These are phyloP conservation scores for Melinopterus prodromus DNA, from an alignment of 2,888 invertebrate genomes.

Conservation along the genomic window DNA sequence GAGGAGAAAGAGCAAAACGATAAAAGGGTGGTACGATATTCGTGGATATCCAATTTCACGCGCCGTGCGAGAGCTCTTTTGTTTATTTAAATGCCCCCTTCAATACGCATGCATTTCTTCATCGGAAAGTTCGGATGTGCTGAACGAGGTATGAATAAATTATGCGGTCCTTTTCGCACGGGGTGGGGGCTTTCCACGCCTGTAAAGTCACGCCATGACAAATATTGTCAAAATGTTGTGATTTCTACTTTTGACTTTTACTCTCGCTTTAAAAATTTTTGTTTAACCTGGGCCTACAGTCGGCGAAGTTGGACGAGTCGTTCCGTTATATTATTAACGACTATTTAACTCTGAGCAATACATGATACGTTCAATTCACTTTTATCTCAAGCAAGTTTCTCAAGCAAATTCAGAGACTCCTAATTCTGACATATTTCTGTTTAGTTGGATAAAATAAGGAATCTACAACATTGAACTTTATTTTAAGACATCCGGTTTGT, in stretches of 20 bases:
- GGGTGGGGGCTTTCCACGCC: background rate
- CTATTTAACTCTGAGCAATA: too few relatives aligned
- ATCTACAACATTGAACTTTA: too few relatives aligned
- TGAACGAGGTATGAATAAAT: background rate
- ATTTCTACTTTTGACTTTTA: background rate
- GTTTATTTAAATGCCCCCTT: background rate
- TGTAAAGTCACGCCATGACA: background rate
- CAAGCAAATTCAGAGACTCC: too few relatives aligned
- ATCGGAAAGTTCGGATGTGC: background rate
- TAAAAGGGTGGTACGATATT: background rate
- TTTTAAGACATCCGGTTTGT: too few relatives aligned
- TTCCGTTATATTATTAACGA: too few relatives aligned
- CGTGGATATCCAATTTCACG: background rate
- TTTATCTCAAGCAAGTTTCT: too few relatives aligned
- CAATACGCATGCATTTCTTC: background rate
- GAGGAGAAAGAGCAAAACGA: background rate
- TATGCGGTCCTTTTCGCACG: background rate
- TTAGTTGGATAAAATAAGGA: too few relatives aligned
- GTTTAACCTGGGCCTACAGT: too few relatives aligned
- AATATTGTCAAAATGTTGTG: background rate
- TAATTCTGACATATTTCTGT: too few relatives aligned
- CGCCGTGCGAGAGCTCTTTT: background rate
- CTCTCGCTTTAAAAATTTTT: background rate
- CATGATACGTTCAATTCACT: too few relatives aligned
- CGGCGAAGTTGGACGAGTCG: too few relatives aligned